Conservation (phyloP, 2,888 invertebrate genomes). For the Syritta pipiens region DNA sequence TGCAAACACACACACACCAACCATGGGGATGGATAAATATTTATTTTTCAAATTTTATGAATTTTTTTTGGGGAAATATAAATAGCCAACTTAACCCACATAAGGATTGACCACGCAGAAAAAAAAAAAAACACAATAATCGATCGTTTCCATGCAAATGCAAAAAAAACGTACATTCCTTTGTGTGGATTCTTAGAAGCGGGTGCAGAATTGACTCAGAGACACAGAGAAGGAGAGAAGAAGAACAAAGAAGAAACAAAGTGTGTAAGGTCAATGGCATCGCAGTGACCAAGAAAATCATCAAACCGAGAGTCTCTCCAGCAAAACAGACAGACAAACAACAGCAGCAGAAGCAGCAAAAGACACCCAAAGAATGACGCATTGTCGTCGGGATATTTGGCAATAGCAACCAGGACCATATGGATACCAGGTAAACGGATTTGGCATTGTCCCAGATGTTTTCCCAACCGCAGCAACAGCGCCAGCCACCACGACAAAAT, state of each 20-base stretch:
- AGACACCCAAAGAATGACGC: constrained; percentile 13
- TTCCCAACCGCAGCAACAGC: neutral
- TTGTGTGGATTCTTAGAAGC: too few species aligned
- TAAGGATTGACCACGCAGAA: constrained; percentile 8
- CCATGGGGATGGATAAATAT: too few species aligned
- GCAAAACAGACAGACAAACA: constrained; percentile 1
- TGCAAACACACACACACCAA: too few species aligned
- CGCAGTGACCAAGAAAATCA: constrained; percentile 24
- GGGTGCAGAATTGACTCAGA: too few species aligned
- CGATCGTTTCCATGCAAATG: too few species aligned
- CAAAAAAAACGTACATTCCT: too few species aligned
- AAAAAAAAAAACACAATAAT: too few species aligned
- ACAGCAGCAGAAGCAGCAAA: neutral
- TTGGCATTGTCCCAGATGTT: constrained; percentile 60
- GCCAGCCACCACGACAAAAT: neutral
- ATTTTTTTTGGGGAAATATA: constrained; percentile 16
- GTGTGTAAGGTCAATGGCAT: constrained; percentile 64
- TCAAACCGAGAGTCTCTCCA: constrained; percentile 6
- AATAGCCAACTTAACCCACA: constrained; percentile 19
- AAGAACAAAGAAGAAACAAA: constrained; percentile 1
- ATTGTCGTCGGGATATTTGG: constrained; percentile 27
- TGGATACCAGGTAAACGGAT: constrained; percentile 48
- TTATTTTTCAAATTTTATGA: constrained; percentile 12
- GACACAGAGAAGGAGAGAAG: neutral
- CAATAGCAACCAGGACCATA: constrained; percentile 27